These are phyloP conservation scores for Volucella inflata DNA, from an alignment of 2,888 invertebrate species.

Conservation along the genomic window DNA sequence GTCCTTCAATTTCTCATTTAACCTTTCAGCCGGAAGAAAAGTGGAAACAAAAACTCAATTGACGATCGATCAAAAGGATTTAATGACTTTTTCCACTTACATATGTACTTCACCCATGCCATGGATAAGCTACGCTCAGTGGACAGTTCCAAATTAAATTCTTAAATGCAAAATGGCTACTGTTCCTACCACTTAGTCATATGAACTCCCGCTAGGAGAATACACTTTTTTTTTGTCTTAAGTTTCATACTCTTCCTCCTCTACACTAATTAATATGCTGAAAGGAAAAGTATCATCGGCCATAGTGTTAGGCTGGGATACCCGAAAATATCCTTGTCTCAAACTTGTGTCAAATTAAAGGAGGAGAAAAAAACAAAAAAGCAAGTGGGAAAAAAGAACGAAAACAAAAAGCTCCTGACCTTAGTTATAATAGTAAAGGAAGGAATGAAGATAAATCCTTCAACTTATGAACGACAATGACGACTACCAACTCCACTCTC, in stretches of 20 bases:
- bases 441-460: slow-evolving; percentile 38
- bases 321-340: slow-evolving; percentile 19
- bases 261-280: slow-evolving; percentile 46
- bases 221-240: too few species aligned
- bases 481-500: slow-evolving; percentile 9
- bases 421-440: background rate
- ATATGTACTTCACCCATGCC: too few species aligned
- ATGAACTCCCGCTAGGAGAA: background rate
- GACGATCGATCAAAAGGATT: slow-evolving; percentile 4
- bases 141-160: too few species aligned
- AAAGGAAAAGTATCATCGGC: slow-evolving; percentile 35
- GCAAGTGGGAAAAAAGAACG: slow-evolving; percentile 3
- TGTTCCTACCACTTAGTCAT: background rate
- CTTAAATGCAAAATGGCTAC: background rate
- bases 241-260: background rate
- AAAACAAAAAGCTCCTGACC: slow-evolving; percentile 22
- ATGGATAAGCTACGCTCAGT: too few species aligned
- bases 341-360: slow-evolving; percentile 39
- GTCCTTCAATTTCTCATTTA: background rate
- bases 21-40: background rate
- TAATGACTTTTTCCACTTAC: background rate
- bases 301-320: slow-evolving; percentile 16
- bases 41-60: slow-evolving; percentile 7
- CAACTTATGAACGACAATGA: slow-evolving; percentile 40
- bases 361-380: slow-evolving; percentile 30